Conservation (phyloP, 2,888 invertebrate species). For the Cordylochernes scorpioides region DNA sequence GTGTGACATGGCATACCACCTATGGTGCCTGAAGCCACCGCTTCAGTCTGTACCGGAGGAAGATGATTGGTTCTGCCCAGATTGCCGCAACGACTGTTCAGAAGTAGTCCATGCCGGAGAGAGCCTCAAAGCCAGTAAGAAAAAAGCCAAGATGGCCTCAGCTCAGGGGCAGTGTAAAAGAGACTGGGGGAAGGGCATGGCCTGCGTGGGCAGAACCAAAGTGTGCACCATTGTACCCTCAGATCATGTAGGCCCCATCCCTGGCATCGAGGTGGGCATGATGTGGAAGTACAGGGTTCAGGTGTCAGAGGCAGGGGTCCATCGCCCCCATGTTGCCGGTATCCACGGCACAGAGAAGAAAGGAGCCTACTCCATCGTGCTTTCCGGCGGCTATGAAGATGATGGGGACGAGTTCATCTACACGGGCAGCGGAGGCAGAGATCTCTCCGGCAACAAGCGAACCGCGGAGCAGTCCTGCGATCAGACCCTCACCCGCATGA, state of each 20-base stretch:
- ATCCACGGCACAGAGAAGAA: slow-evolving; percentile 50
- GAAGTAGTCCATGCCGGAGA: slow-evolving; percentile 48
- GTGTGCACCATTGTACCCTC: slow-evolving; percentile 36
- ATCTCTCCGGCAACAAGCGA: slow-evolving; percentile 52
- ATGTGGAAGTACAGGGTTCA: slow-evolving; percentile 48
- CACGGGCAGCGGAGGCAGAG: slow-evolving; percentile 57
- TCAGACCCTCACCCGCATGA: slow-evolving; percentile 44
- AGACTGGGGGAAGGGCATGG: slow-evolving; percentile 36
- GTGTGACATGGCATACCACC: slow-evolving; percentile 45
- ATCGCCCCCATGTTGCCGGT: slow-evolving; percentile 53
- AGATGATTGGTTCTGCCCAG: slow-evolving; percentile 48
- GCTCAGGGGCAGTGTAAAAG: slow-evolving; percentile 17
- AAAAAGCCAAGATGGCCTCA: slow-evolving; percentile 30
- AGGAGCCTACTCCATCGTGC: slow-evolving; percentile 52
- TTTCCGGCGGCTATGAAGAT: slow-evolving; percentile 57
- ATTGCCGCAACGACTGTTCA: slow-evolving; percentile 41
- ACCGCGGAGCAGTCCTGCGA: slow-evolving; percentile 50
- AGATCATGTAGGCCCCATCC: slow-evolving; percentile 51
- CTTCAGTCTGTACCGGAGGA: slow-evolving; percentile 37
- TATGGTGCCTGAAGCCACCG: slow-evolving; percentile 43
- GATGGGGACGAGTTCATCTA: slow-evolving; percentile 56
- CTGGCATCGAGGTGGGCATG: slow-evolving; percentile 56
- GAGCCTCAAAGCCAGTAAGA: slow-evolving; percentile 32
- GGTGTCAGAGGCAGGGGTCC: slow-evolving; percentile 50
- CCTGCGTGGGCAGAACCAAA: slow-evolving; percentile 42